Percentiles rank a stretch among this genome's conserved stretches.
phyloP scores from a whole-genome alignment of 1,140 invertebrate species.

The Caenorhabditis brenneri region DNA sequence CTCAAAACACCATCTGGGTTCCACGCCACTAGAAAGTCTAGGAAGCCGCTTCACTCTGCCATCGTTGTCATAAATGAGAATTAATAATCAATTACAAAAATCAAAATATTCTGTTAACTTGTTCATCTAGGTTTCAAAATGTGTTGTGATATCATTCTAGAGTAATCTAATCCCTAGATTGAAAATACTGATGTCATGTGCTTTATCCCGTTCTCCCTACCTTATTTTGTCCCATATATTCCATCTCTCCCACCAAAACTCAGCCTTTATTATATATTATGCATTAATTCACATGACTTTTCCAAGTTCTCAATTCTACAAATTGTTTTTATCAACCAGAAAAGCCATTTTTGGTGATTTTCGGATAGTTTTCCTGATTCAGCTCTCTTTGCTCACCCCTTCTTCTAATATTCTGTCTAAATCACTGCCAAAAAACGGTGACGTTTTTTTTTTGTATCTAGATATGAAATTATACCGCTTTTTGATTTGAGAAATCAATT shows the following conservation, averaged over 20 bases:
- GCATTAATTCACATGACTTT: constrained; percentile 34
- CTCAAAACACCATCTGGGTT: constrained; percentile 36
- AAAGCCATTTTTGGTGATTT: constrained; percentile 1
- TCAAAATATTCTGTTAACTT: background rate
- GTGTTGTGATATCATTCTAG: background rate
- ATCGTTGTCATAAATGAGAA: constrained; percentile 11
- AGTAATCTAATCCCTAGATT: background rate
- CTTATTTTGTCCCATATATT: background rate
- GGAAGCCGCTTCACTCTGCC: background rate
- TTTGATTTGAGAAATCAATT: background rate
- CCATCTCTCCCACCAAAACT: no score
- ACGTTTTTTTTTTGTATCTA: background rate
- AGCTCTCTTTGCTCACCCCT: background rate
- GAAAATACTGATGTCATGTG: constrained; percentile 14
- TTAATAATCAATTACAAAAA: background rate
- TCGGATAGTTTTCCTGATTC: background rate
- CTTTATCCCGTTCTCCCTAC: background rate
- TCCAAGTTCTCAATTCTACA: constrained; percentile 5
- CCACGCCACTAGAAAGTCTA: constrained; percentile 6
- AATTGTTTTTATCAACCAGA: background rate
- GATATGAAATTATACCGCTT: background rate
- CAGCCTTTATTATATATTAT: background rate
- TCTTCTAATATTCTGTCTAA: background rate
- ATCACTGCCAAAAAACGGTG: constrained; percentile 41
- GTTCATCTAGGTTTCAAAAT: background rate